Evolutionary conservation across 1,140 invertebrate genomes (phyloP), one percentile per base, ranked within the genome.

Genomic region (Phymastichus coffea): DNA sequence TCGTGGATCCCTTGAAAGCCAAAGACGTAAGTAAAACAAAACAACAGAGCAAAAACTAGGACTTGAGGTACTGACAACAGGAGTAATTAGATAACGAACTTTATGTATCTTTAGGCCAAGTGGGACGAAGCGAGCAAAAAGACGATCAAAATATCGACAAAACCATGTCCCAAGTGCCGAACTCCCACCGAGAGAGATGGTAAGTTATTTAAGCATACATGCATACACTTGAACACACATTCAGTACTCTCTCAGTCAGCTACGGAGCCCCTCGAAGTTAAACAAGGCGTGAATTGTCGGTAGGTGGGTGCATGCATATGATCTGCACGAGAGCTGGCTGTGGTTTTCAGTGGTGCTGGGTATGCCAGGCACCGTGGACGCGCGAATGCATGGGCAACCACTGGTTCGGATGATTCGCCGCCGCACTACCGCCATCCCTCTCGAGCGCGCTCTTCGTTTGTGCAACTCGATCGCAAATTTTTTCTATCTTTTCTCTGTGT

Each of bases 271-370:
- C 14, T n/a, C 37, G 37, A n/a, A 15, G 33, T 35, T 8, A n/a
- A n/a, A n/a, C n/a, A n/a, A n/a, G n/a, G n/a, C n/a, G 61, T 77
- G 28, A 7, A 6, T 33, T 46, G 28, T 48, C 1, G 8, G n/a
- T 72, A 91, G 89, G 89, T 68, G 92, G 92, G 14, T 94, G 92
- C 75, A 94, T 94, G 92, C 92, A 95, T 71, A 94, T 94, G 87
- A 81, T 90, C 10, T 92, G 90, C 66, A 86, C 86, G 19, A 81
- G 89, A 70, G 81, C 84, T 46, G 85, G 87, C 4, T 95, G 92
- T 77, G 81, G 81, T 22, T 89, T 85, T 65, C 87, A 93, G 65
- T 95, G 92, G 92, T 95, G 92, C 76, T 95, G 92, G 92, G 80
- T 94, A 9, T 95, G 92, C 72, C 89, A 93, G 76, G 87, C 85